Percentiles rank a stretch among this genome's conserved stretches.
These are phyloP conservation scores for Polypterus bichir DNA, from an alignment of 2,113 vertebrate genomes.

Conservation along the genomic window DNA sequence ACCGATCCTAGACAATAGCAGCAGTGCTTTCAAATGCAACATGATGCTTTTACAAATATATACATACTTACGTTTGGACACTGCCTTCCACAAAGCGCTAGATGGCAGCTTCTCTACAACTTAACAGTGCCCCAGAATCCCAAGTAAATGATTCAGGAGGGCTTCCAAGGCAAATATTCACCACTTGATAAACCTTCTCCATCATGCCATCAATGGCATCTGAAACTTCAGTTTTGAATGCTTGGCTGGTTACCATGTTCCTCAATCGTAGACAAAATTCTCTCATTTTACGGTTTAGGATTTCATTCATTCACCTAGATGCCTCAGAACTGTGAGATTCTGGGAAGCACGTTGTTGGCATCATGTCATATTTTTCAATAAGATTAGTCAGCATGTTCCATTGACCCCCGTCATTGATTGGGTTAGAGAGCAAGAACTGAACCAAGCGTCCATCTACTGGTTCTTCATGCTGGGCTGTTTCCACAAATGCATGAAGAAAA, in stretches of 20 bases:
- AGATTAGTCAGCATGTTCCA: conserved; percentile 70
- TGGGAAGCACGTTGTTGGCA: conserved; percentile 63
- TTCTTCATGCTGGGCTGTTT: conserved; percentile 56
- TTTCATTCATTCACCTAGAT: conserved; percentile 61
- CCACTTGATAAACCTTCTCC: conserved; percentile 45
- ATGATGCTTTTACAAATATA: too few relatives aligned
- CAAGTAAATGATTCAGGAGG: too few relatives aligned
- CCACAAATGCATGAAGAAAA: conserved; percentile 56
- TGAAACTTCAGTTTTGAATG: conserved; percentile 44
- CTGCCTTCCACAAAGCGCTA: too few relatives aligned
- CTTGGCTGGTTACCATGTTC: conserved; percentile 49
- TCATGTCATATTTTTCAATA: conserved; percentile 58
- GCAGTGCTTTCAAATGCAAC: too few relatives aligned
- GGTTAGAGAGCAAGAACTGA: conserved; percentile 53
- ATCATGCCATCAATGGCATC: conserved; percentile 53
- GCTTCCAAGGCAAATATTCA: too few relatives aligned
- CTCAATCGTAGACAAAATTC: conserved; percentile 58
- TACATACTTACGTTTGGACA: too few relatives aligned
- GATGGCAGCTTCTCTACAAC: too few relatives aligned
- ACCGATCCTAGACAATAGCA: too few relatives aligned
- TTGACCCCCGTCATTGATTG: conserved; percentile 58
- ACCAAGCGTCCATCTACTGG: conserved; percentile 54
- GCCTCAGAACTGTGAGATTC: conserved; percentile 62
- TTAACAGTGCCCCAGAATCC: too few relatives aligned
- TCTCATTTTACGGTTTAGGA: conserved; percentile 67